phyloP scores from a whole-genome alignment of 2,888 invertebrate genomes.

The Acleris laterana region DNA sequence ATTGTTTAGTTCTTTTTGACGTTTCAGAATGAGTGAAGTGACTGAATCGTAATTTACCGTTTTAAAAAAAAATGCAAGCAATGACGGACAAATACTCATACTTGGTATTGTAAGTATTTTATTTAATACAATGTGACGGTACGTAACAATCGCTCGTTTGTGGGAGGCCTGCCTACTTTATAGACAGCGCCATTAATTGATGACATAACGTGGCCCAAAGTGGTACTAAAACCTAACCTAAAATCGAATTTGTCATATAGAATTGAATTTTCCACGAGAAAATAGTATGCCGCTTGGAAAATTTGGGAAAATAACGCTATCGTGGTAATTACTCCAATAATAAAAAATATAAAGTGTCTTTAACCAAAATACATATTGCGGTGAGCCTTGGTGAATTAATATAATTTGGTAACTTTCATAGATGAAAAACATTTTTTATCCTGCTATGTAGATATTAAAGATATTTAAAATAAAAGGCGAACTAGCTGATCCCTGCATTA shows the following conservation, averaged over 20 bases:
- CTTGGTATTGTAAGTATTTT: neutral
- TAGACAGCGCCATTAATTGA: slow-evolving; percentile 18
- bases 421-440: neutral
- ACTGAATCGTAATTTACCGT: neutral
- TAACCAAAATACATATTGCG: slow-evolving; percentile 43
- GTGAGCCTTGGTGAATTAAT: slow-evolving; percentile 42
- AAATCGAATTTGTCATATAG: slow-evolving; percentile 42
- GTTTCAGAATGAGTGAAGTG: neutral
- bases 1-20: slow-evolving; percentile 17
- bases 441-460: neutral
- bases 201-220: slow-evolving; percentile 57
- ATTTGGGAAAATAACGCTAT: slow-evolving; percentile 80
- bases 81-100: slow-evolving; percentile 9
- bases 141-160: too few species aligned
- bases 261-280: slow-evolving; percentile 49
- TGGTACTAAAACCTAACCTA: slow-evolving; percentile 61
- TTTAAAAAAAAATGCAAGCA: neutral
- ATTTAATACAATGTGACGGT: neutral
- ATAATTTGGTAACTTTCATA: neutral
- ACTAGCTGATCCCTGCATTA: neutral
- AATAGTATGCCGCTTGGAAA: slow-evolving; percentile 83
- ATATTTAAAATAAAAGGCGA: too few species aligned
- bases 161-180: neutral
- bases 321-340: slow-evolving; percentile 74
- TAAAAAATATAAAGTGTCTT: slow-evolving; percentile 51